Percentiles rank a stretch among this genome's conserved stretches.
Evolutionary conservation across 2,797 vertebrate species (phyloP).

Genomic region (Huso huso): DNA sequence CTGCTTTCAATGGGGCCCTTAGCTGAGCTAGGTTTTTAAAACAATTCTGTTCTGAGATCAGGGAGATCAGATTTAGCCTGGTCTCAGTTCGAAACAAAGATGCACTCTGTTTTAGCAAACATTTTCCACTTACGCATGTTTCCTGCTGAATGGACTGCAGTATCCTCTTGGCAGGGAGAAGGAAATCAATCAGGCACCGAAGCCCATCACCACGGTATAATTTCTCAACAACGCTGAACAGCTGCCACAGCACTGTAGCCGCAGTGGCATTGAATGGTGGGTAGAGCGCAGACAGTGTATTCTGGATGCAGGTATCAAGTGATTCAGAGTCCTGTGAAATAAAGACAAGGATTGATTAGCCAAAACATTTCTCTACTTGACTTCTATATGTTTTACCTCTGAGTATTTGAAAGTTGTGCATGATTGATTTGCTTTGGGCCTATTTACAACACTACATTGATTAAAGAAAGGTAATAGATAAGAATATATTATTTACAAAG

Average conservation of each 20-base stretch:
- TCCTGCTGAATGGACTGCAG: conserved; percentile 66
- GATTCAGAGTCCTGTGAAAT: conserved; percentile 65
- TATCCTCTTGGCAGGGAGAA: conserved; percentile 69
- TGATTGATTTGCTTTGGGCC: background rate
- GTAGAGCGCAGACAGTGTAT: conserved; percentile 64
- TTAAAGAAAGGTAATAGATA: too few species aligned
- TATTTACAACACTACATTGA: too few species aligned
- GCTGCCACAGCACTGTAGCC: conserved; percentile 74
- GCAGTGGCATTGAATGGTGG: conserved; percentile 68
- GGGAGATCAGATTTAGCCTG: conserved; percentile 33
- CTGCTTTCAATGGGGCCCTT: conserved; percentile 39
- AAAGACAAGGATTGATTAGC: background rate
- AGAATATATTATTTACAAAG: too few species aligned
- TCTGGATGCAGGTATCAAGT: conserved; percentile 71
- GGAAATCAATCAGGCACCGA: conserved; percentile 71
- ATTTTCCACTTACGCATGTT: conserved; percentile 61
- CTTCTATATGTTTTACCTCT: background rate
- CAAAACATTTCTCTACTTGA: background rate
- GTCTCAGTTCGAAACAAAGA: conserved; percentile 43
- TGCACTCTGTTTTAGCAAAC: conserved; percentile 38
- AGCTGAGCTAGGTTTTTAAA: conserved; percentile 33
- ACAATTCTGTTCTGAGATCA: conserved; percentile 28
- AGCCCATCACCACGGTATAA: conserved; percentile 73
- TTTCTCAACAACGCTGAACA: conserved; percentile 71
- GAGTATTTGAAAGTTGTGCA: background rate